Percentiles rank a stretch among this genome's conserved stretches.
Evolutionary conservation across 2,797 vertebrate genomes (phyloP).

Genomic region (Mergus octosetaceus): DNA sequence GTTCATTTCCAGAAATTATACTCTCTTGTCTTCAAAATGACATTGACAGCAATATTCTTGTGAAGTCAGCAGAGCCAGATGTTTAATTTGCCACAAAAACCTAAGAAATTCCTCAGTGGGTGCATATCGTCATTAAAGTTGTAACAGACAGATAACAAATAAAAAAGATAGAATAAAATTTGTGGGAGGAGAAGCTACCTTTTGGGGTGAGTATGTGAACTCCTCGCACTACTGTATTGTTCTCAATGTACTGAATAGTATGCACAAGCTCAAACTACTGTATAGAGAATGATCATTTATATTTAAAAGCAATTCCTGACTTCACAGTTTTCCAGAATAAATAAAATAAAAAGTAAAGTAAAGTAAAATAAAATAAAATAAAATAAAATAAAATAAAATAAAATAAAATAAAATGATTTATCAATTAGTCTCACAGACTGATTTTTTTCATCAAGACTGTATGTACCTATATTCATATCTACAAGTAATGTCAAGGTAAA

Average conservation of each 20-base stretch:
- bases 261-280: not conserved
- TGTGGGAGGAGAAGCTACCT: not conserved
- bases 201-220: not conserved
- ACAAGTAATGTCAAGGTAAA: not conserved
- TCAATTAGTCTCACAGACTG: not conserved
- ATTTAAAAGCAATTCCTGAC: not conserved
- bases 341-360: fast-evolving
- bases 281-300: not conserved
- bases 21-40: not conserved
- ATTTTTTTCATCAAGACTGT: not conserved
- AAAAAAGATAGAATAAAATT: not conserved
- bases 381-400: too few species aligned
- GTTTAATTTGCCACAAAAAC: not conserved
- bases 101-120: not conserved
- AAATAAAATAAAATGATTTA: not conserved
- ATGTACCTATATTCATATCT: not conserved
- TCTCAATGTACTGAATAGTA: not conserved
- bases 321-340: not conserved
- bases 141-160: not conserved
- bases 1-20: not conserved
- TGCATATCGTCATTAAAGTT: not conserved
- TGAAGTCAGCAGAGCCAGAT: not conserved
- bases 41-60: not conserved
- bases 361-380: too few species aligned
- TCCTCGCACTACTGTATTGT: not conserved